A percentile compares a stretch with the other conserved stretches of the same genome.
Conservation (phyloP, 2,888 invertebrate species). For the Imbricaverruca yamaguchii region DNA sequence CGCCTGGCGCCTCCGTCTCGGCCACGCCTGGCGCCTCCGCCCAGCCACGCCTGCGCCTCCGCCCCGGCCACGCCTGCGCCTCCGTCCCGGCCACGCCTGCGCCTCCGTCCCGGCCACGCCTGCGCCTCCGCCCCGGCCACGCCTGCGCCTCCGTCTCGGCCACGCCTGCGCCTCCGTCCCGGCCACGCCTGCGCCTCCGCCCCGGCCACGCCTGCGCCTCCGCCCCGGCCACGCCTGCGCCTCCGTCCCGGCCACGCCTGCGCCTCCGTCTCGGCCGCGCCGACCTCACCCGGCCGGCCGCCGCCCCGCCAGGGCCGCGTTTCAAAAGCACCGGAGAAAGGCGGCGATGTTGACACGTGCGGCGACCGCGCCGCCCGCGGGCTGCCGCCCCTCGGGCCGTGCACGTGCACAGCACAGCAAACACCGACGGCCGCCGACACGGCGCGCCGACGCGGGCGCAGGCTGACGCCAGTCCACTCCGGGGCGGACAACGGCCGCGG, state of each 20-base stretch:
- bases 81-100: no score
- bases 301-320: background rate
- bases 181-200: no score
- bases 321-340: conserved; percentile 13
- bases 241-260: no score
- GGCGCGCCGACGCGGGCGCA: background rate
- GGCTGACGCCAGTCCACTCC: background rate
- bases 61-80: no score
- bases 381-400: background rate
- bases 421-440: background rate
- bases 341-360: background rate
- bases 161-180: no score
- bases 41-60: no score
- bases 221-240: background rate
- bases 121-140: no score
- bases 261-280: background rate
- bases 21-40: no score
- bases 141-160: no score
- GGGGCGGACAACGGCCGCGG: background rate
- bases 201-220: background rate
- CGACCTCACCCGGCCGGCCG: background rate
- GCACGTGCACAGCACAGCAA: background rate
- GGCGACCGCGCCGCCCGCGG: background rate
- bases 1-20: no score
- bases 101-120: no score